Evolutionary conservation across 2,888 invertebrate genomes (phyloP), one percentile per base, ranked within the genome.

Genomic region (Drosophila histrio): DNA sequence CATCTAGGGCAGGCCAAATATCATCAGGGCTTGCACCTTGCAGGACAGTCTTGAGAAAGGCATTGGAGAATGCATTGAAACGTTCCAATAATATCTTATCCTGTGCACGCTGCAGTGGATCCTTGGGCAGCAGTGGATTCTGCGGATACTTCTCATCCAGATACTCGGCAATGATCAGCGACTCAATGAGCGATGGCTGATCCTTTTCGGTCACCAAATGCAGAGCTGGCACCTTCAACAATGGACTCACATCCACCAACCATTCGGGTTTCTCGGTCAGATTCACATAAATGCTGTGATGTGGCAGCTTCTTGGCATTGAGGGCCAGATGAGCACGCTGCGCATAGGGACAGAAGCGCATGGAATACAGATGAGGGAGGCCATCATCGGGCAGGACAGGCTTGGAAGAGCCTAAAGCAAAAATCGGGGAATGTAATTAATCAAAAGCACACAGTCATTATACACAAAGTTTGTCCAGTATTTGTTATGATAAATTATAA

Each of bases 271-370:
- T 97, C 50, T 94, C 93, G 17, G 94, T 94, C 74, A 96, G 91
- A 91, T 96, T 95, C 17, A 96, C 93, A 88, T 94, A 95, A 30
- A 96, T 94, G 13, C 94, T 92, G 85, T 97, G 96, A 85, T 96
- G 94, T 92, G 94, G 94, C 77, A 97, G 92, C 78, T 95, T 94
- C 91, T 97, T 97, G 9, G 96, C 96, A 79, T 95, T 95, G 58
- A 97, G 92, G 1, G 95, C 94, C 34, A 97, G 92, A 73, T 96
- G 94, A 44, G 94, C 94, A 70, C 97, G 93, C 87, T 97, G 95
- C 0, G 96, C 96, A 80, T 94, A 97, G 0, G 97, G 97, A 86
- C 97, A 97, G 91, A 96, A 97, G 77, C 96, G 93, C 95, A 96
- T 97, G 22, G 95, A 95, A 88, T 96, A 97, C 1, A 97, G 89